phyloP scores from a whole-genome alignment of 1,140 invertebrate species.

The Drosophila melanogaster region Release_6_plus_ISO1_MT NC_004354.4:15610001-15610500 shows the following conservation, averaged over 20 bases:
- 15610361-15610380: conserved; percentile 62
- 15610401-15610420: conserved; percentile 44
- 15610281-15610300: conserved; percentile 51
- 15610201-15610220: conserved; percentile 37
- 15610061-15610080: too few relatives aligned
- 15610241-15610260: background rate
- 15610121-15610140: conserved; percentile 12
- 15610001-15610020: too few relatives aligned
- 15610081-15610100: too few relatives aligned
- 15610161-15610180: background rate
- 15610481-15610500: conserved; percentile 3
- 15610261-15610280: conserved; percentile 72
- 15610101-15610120: background rate
- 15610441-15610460: conserved; percentile 15
- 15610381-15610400: conserved; percentile 40
- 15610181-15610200: conserved; percentile 44
- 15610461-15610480: conserved; percentile 13
- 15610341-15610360: conserved; percentile 69
- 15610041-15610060: too few relatives aligned
- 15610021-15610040: too few relatives aligned
- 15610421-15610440: conserved; percentile 54
- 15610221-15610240: conserved; percentile 23
- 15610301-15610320: conserved; percentile 49
- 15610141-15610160: conserved; percentile 18
- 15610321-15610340: conserved; percentile 34